phyloP scores from a whole-genome alignment of 2,797 vertebrate genomes.

The Synanceia verrucosa region DNA sequence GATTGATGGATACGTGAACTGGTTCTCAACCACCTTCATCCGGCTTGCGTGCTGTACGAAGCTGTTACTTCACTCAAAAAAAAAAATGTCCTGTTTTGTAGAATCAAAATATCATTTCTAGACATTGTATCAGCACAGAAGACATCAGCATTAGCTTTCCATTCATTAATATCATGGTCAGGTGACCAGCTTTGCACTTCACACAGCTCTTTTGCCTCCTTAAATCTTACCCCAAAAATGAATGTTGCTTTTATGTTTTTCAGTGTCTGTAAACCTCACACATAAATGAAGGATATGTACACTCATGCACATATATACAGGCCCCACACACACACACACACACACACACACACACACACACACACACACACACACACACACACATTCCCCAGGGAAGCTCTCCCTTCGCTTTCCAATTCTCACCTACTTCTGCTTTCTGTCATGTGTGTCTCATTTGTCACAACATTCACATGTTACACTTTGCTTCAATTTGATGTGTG shows the following conservation, averaged over 20 bases:
- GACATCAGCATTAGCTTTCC: not conserved
- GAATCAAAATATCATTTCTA: not conserved
- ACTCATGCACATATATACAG: constrained; percentile 23
- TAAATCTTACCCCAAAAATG: not conserved
- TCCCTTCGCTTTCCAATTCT: constrained; percentile 80
- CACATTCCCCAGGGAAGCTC: constrained; percentile 69
- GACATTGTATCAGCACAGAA: not conserved
- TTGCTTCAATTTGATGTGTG: constrained; percentile 86
- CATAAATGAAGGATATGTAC: constrained; percentile 14
- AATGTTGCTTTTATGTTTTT: constrained; percentile 17
- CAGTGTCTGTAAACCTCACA: not conserved
- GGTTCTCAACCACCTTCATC: no score
- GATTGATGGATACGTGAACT: no score
- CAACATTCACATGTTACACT: constrained; percentile 83
- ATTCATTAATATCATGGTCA: not conserved
- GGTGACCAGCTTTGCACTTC: constrained; percentile 19
- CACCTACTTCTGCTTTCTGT: constrained; percentile 80
- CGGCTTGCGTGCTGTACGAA: not conserved
- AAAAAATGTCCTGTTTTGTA: no score
- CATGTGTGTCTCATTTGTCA: constrained; percentile 80
- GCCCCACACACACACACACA: constrained; percentile 4
- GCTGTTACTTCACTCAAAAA: no score
- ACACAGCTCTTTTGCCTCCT: not conserved
- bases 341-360: constrained; percentile 19
- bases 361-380: constrained; percentile 35